Percentiles rank a stretch among this genome's conserved stretches.
Evolutionary conservation across 2,113 vertebrate genomes (phyloP).

Genomic region (Penelope pileata): DNA sequence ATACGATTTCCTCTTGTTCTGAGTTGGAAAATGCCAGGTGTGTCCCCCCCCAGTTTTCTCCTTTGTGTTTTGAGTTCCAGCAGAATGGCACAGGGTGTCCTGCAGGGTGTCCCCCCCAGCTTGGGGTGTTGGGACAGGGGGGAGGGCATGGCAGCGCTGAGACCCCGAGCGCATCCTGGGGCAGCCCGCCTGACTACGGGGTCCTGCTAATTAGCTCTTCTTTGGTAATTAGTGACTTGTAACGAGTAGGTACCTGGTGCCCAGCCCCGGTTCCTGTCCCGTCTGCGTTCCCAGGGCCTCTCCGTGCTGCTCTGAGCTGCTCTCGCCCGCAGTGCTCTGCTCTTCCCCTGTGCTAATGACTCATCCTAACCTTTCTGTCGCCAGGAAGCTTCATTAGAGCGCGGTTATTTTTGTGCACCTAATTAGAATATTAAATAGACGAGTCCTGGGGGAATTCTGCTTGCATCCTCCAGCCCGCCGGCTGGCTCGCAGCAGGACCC

Average conservation of each 20-base stretch:
- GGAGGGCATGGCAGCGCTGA: too few species aligned
- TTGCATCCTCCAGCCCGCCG: background rate
- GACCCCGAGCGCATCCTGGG: background rate
- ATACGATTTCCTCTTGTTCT: background rate
- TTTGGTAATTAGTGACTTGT: background rate
- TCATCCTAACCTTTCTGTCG: conserved; percentile 43
- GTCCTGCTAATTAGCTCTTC: background rate
- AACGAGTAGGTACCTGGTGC: background rate
- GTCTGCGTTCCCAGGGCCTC: background rate
- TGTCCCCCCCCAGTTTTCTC: background rate
- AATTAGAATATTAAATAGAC: conserved; percentile 4
- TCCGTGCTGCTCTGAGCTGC: background rate
- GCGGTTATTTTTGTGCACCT: background rate
- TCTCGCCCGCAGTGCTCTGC: background rate
- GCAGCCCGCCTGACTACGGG: rapidly evolving
- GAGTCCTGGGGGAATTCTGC: conserved; percentile 33
- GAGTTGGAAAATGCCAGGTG: rapidly evolving
- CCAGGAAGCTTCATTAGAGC: conserved; percentile 53
- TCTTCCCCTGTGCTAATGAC: conserved; percentile 12
- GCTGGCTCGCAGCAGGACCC: background rate
- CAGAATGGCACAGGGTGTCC: rapidly evolving
- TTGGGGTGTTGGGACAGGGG: too few species aligned
- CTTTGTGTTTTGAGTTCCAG: rapidly evolving
- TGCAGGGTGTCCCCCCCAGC: background rate
- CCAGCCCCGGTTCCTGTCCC: background rate